Evolutionary conservation across 2,113 vertebrate species (phyloP).

Genomic region (Leucopternis melanops): DNA sequence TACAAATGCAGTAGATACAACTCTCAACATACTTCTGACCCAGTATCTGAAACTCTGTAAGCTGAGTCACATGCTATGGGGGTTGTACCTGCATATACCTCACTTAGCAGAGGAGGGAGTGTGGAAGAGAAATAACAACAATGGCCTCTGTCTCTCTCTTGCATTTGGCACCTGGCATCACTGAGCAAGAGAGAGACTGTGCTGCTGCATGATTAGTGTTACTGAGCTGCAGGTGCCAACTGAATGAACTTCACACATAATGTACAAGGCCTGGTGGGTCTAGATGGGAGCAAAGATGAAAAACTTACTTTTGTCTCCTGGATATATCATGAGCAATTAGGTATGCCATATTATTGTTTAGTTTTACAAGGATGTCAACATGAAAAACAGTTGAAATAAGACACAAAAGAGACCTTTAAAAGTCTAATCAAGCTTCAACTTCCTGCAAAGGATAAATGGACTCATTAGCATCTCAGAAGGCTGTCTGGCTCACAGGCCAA

Average conservation of each 20-base stretch:
- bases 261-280: background rate
- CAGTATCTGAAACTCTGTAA: background rate
- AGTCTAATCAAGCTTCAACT: background rate
- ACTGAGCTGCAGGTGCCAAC: background rate
- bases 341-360: background rate
- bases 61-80: background rate
- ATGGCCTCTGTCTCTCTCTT: background rate
- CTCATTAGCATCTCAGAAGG: background rate
- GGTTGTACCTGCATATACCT: background rate
- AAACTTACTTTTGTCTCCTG: background rate
- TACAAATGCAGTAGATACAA: background rate
- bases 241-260: background rate
- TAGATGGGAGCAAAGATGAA: background rate
- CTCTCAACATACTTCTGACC: background rate
- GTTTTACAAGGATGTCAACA: background rate
- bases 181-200: background rate
- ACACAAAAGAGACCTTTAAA: background rate
- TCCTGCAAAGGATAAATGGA: background rate
- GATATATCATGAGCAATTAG: background rate
- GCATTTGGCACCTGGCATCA: background rate
- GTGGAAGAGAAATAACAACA: background rate
- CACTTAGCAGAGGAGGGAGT: background rate
- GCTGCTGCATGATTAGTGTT: background rate
- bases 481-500: background rate
- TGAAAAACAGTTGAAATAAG: background rate